These are phyloP conservation scores for Stenolophus ochropezus DNA, from an alignment of 2,888 invertebrate species.

Conservation along the genomic window DNA sequence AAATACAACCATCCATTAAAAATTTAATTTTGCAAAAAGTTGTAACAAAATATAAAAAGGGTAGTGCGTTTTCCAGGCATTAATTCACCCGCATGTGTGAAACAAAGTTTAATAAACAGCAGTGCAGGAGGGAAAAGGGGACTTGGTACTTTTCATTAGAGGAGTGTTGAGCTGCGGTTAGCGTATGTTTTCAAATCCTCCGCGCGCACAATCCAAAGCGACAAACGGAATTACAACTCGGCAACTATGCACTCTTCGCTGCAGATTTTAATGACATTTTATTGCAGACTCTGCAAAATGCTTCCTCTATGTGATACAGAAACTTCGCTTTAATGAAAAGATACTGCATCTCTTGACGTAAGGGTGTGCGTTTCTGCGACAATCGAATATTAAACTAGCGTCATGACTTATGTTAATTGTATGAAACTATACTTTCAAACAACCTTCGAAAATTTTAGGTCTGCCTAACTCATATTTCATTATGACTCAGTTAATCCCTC, in stretches of 20 bases:
- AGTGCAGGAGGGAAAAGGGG: slow-evolving; percentile 13
- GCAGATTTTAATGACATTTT: slow-evolving; percentile 41
- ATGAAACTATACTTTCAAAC: background rate
- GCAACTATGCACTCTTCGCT: slow-evolving; percentile 15
- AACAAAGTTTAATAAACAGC: slow-evolving; percentile 47
- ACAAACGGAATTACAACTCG: slow-evolving; percentile 18
- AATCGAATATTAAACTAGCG: background rate
- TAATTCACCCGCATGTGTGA: slow-evolving; percentile 26
- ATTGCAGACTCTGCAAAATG: slow-evolving; percentile 29
- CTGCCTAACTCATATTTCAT: no score
- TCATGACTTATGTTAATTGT: background rate
- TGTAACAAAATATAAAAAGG: background rate
- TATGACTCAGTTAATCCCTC: no score
- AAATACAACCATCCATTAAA: no score
- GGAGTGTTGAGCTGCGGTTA: background rate
- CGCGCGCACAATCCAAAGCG: slow-evolving; percentile 1
- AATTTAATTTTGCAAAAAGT: background rate
- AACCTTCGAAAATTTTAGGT: no score
- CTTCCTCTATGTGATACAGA: slow-evolving; percentile 6
- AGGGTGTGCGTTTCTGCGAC: background rate
- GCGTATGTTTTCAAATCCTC: slow-evolving; percentile 44
- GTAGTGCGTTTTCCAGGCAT: slow-evolving; percentile 20
- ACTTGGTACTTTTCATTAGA: slow-evolving; percentile 48
- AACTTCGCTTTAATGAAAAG: slow-evolving; percentile 32
- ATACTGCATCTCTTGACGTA: background rate